Evolutionary conservation across 2,888 invertebrate species (phyloP).

Genomic region (Amiota communis): DNA sequence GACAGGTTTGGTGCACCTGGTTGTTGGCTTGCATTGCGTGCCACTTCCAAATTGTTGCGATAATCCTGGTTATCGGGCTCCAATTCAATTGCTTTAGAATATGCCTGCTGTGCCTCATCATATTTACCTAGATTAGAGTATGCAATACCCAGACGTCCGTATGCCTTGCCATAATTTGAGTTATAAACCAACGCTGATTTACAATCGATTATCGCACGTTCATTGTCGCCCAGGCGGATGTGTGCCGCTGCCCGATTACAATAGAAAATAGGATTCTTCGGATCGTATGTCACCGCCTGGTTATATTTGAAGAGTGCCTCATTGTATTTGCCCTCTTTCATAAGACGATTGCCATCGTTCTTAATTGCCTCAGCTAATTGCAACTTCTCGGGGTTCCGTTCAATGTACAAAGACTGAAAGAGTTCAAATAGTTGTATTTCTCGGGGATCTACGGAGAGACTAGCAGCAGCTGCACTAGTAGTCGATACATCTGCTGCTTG

Average conservation of each 20-base stretch:
- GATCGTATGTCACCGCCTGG: constrained; percentile 89
- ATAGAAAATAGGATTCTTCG: constrained; percentile 93
- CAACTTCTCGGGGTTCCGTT: constrained; percentile 75
- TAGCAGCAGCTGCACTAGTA: constrained; percentile 17
- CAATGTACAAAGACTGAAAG: constrained; percentile 72
- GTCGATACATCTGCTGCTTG: constrained; percentile 37
- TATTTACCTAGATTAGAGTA: constrained; percentile 88
- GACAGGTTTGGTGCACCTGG: constrained; percentile 49
- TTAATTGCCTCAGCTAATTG: constrained; percentile 88
- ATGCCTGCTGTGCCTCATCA: constrained; percentile 88
- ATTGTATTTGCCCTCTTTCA: constrained; percentile 86
- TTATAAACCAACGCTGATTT: constrained; percentile 90
- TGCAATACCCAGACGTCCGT: constrained; percentile 90
- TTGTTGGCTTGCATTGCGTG: constrained; percentile 75
- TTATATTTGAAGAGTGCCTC: constrained; percentile 91
- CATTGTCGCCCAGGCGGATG: constrained; percentile 89
- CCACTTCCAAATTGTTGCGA: constrained; percentile 87
- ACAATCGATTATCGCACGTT: constrained; percentile 91
- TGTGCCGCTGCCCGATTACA: constrained; percentile 98
- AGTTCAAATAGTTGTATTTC: constrained; percentile 74
- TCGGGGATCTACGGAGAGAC: constrained; percentile 46
- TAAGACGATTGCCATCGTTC: constrained; percentile 89
- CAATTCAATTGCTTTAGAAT: constrained; percentile 88
- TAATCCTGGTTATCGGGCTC: constrained; percentile 96
- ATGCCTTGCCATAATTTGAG: constrained; percentile 94